phyloP scores from a whole-genome alignment of 2,113 vertebrate genomes.

The Elgaria multicarinata region DNA sequence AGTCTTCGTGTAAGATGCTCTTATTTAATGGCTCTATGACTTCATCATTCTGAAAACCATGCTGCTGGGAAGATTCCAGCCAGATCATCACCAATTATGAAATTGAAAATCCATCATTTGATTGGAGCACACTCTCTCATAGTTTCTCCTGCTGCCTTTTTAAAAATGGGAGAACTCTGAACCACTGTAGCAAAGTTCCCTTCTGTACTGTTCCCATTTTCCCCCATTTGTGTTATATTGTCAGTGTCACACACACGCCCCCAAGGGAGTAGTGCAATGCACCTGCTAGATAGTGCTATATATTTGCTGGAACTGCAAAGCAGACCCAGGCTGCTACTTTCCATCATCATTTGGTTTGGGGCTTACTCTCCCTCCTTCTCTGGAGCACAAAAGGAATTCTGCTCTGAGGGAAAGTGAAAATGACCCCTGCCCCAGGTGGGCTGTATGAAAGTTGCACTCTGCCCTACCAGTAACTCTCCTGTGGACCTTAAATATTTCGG shows the following conservation, averaged over 20 bases:
- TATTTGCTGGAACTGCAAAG: background rate
- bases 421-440: background rate
- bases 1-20: conserved; percentile 8
- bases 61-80: conserved; percentile 9
- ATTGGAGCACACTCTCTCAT: background rate
- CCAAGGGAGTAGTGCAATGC: background rate
- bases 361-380: background rate
- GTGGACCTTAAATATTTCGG: no score
- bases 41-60: conserved; percentile 23
- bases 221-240: background rate
- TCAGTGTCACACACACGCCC: background rate
- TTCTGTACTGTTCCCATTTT: background rate
- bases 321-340: background rate
- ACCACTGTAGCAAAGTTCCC: background rate
- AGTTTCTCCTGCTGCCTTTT: background rate
- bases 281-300: background rate
- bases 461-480: no score
- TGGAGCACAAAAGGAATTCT: background rate
- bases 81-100: background rate
- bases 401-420: background rate
- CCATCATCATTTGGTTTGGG: background rate
- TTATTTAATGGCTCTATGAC: background rate
- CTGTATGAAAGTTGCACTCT: no score
- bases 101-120: conserved; percentile 12
- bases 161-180: background rate